Evolutionary conservation across 2,888 invertebrate species (phyloP).

Genomic region (Lasioglossum leucozonium): DNA sequence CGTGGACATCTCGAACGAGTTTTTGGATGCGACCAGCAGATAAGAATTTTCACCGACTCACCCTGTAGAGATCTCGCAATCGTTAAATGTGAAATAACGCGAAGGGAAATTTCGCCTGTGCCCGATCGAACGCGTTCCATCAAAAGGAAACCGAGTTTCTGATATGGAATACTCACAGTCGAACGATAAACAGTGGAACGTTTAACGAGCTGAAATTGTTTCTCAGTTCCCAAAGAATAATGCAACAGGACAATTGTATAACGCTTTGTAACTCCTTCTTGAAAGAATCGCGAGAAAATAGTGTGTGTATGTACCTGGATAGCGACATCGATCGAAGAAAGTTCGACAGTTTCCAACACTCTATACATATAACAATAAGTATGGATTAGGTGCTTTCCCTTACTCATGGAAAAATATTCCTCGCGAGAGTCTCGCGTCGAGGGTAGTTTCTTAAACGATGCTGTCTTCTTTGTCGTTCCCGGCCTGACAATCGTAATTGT

Average conservation of each 20-base stretch:
- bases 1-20: background rate
- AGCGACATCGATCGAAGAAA: constrained; percentile 40
- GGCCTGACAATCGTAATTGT: constrained; percentile 69
- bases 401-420: constrained; percentile 65
- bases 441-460: constrained; percentile 54
- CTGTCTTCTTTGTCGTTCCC: constrained; percentile 71
- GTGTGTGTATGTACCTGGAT: constrained; percentile 32
- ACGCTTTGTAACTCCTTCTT: background rate
- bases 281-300: constrained; percentile 24
- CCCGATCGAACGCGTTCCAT: background rate
- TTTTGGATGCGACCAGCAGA: background rate
- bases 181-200: background rate
- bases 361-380: constrained; percentile 14
- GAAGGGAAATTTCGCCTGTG: background rate
- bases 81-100: background rate
- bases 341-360: constrained; percentile 39
- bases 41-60: background rate
- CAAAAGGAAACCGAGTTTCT: background rate
- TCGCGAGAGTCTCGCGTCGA: constrained; percentile 8
- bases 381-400: constrained; percentile 7
- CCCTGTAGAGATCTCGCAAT: background rate
- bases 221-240: background rate
- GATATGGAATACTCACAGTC: background rate
- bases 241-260: constrained; percentile 13
- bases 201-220: background rate